A percentile compares a stretch with the other conserved stretches of the same genome.
These are phyloP conservation scores for Saguinus imperator DNA, from an alignment of 2,113 vertebrate species.

Conservation along the genomic window DNA sequence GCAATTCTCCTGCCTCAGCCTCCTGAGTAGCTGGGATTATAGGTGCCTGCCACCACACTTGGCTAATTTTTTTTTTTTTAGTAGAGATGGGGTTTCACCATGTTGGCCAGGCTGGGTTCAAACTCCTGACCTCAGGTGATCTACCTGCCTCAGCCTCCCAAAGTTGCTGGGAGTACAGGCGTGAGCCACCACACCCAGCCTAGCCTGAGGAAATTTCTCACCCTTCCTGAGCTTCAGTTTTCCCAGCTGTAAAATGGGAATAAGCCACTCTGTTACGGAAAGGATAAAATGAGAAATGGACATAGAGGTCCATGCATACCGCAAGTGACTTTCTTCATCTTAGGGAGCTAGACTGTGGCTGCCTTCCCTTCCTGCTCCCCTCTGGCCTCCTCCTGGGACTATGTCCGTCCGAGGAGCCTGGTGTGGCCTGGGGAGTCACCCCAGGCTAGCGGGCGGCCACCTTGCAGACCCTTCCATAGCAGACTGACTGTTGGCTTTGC, in stretches of 20 bases:
- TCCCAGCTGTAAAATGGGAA: background rate
- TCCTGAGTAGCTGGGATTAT: no score
- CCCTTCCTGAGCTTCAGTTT: background rate
- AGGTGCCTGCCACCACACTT: no score
- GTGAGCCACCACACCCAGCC: no score
- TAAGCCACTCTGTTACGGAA: background rate
- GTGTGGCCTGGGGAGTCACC: background rate
- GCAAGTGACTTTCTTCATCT: background rate
- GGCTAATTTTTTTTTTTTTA: no score
- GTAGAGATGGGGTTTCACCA: no score
- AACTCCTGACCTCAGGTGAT: no score
- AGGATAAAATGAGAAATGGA: background rate
- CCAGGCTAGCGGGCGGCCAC: background rate
- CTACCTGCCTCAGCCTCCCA: no score
- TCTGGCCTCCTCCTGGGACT: background rate
- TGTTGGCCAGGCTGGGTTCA: no score
- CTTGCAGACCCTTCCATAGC: background rate
- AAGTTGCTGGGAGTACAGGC: no score
- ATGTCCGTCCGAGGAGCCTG: background rate
- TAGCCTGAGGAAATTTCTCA: background rate
- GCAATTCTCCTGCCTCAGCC: no score
- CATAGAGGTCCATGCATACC: accelerated
- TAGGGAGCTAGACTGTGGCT: background rate
- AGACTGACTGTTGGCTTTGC: accelerated
- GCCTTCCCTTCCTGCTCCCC: accelerated